Base-by-base conservation (phyloP, 64 coral and sea anemone species). In the Montipora capricornis region DNA sequence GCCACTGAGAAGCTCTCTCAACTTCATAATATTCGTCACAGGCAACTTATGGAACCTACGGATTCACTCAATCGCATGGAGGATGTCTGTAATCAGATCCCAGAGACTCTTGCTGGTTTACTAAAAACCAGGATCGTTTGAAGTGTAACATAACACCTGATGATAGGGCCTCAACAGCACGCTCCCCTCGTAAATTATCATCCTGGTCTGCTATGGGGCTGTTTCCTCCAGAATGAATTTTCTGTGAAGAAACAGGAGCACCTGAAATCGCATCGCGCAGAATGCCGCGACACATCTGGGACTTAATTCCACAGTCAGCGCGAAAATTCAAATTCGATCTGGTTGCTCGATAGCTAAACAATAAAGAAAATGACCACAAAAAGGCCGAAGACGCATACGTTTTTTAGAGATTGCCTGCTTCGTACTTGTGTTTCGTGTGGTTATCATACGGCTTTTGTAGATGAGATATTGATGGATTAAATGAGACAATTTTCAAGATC, bases 61-160 rank as follows among this genome's bases (percentile, higher is more conserved):
- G 75, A 80, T 51, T 93, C 91, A 11, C 91, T 83, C 14, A 66
- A 87, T 93, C 62, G 83, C 60, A 68, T 87, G 58, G 74, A 93
- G 49, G 82, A 87, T 78, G 48, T 93, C 17, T 93, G 91, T 62
- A 47, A 51, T 68, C 76, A 49, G 76, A 78, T 49, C 19, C 45
- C 76, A 49, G 47, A 51, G 47, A 76, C 22, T 76, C 74, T 45
- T 10, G 74, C 9, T 26, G 69, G 52, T 93, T 93, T 55, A 93
- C 83, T 2, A 93, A 87, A 74, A 92, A 92, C 81, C 69, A 74
- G 16, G 49, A 84, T 78, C 90, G 22, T 22, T 22, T 92, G 29
- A 88, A 69, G 20, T 71, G 68, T 71, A 71, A 19, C 17, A 71
- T 71, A 71, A 20, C n/a, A 71, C n/a, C 68, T 71, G 13, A 70